Conservation (phyloP, 2,797 vertebrate species). For the Lutjanus argentimaculatus region DNA sequence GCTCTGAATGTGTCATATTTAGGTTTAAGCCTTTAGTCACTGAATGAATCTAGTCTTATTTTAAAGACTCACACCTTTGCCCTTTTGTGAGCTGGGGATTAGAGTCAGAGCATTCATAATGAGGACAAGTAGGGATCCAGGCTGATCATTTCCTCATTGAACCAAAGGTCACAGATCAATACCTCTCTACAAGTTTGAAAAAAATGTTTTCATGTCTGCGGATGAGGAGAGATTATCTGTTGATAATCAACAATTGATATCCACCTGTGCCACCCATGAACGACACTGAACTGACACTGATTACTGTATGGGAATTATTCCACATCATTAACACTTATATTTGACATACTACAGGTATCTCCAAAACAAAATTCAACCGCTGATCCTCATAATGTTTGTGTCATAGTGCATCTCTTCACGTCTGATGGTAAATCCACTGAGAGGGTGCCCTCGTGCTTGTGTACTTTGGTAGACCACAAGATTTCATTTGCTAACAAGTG, state of each 20-base stretch:
- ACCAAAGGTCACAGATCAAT: slow-evolving; percentile 77
- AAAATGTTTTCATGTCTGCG: slow-evolving; percentile 29
- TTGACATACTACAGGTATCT: background rate
- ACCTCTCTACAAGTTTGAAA: slow-evolving; percentile 43
- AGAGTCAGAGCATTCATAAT: slow-evolving; percentile 64
- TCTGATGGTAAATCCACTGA: no score
- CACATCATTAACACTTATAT: background rate
- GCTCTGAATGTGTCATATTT: slow-evolving; percentile 22
- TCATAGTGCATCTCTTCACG: background rate
- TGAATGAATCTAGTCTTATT: background rate
- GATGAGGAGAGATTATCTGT: slow-evolving; percentile 45
- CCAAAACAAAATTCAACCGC: background rate
- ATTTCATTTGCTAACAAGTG: no score
- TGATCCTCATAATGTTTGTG: background rate
- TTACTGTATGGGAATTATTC: background rate
- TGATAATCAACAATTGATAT: slow-evolving; percentile 34
- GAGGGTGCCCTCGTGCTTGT: no score
- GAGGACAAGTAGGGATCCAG: slow-evolving; percentile 60
- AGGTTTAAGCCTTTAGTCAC: slow-evolving; percentile 11
- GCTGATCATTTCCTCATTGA: slow-evolving; percentile 68
- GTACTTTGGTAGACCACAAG: no score
- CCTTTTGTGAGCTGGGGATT: slow-evolving; percentile 71
- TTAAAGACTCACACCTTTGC: slow-evolving; percentile 42
- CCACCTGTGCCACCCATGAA: slow-evolving; percentile 25
- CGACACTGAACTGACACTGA: background rate